Percentiles rank a stretch among this genome's conserved stretches.
Evolutionary conservation across 2,888 invertebrate genomes (phyloP).

Genomic region (Microctonus brassicae): DNA sequence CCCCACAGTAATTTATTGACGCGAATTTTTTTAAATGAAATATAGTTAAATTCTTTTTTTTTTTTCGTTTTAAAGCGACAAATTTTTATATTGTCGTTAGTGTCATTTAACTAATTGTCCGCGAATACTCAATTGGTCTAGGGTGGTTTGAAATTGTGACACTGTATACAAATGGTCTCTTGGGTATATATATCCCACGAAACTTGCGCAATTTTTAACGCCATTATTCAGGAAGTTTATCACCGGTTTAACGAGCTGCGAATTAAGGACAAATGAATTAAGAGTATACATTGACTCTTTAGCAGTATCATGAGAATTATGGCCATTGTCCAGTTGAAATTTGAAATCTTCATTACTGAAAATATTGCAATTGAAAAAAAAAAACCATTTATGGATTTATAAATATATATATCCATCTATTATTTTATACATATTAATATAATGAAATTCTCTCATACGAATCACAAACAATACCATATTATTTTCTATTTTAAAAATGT

Average conservation of each 20-base stretch:
- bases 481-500: not conserved
- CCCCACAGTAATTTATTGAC: too few species aligned
- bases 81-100: not conserved
- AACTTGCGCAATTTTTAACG: not conserved
- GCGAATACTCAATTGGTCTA: not conserved
- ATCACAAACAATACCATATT: not conserved
- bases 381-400: not conserved
- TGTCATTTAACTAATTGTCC: not conserved
- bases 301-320: not conserved
- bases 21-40: too few species aligned
- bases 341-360: not conserved
- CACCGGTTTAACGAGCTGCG: not conserved
- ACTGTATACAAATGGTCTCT: not conserved
- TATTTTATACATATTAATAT: not conserved
- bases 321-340: not conserved
- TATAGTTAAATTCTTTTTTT: too few species aligned
- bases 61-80: not conserved
- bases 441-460: not conserved
- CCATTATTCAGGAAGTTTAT: conserved; percentile 5
- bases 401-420: not conserved
- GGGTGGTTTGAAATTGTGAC: not conserved
- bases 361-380: not conserved
- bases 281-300: not conserved
- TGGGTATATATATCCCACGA: conserved; percentile 11
- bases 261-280: conserved; percentile 18